phyloP scores from a whole-genome alignment of 1,140 invertebrate species.

The Sinonovacula constricta region DNA sequence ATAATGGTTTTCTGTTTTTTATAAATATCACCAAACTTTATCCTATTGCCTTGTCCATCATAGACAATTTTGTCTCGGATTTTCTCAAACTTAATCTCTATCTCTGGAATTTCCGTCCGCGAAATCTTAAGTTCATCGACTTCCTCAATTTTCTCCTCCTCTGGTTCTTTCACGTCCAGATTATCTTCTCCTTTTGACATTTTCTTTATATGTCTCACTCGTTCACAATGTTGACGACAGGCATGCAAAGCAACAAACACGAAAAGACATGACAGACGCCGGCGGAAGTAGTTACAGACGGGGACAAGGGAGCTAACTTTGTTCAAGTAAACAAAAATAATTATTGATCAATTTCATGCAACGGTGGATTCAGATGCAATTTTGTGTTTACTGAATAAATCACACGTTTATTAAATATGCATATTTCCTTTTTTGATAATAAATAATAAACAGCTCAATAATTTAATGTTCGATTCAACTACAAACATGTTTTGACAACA shows the following conservation, averaged over 20 bases:
- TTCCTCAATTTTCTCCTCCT: slow-evolving; percentile 29
- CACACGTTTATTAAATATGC: too few relatives aligned
- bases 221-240: background rate
- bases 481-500: too few relatives aligned
- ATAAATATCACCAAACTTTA: slow-evolving; percentile 64
- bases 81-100: slow-evolving; percentile 51
- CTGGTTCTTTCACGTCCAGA: slow-evolving; percentile 26
- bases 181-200: slow-evolving; percentile 35
- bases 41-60: slow-evolving; percentile 64
- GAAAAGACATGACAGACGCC: slow-evolving; percentile 43
- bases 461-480: too few relatives aligned
- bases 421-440: too few relatives aligned
- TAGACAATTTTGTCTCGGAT: slow-evolving; percentile 54
- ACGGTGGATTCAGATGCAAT: too few relatives aligned
- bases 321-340: too few relatives aligned
- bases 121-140: slow-evolving; percentile 60
- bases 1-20: slow-evolving; percentile 68
- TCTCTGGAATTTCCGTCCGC: slow-evolving; percentile 56
- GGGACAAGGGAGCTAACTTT: slow-evolving; percentile 42
- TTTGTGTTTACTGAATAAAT: too few relatives aligned
- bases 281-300: slow-evolving; percentile 17
- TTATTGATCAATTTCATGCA: too few relatives aligned
- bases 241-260: background rate
- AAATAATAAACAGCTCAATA: too few relatives aligned
- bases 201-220: background rate